Evolutionary conservation across 2,888 invertebrate species (phyloP).

Genomic region (Drosophila yooni): DNA sequence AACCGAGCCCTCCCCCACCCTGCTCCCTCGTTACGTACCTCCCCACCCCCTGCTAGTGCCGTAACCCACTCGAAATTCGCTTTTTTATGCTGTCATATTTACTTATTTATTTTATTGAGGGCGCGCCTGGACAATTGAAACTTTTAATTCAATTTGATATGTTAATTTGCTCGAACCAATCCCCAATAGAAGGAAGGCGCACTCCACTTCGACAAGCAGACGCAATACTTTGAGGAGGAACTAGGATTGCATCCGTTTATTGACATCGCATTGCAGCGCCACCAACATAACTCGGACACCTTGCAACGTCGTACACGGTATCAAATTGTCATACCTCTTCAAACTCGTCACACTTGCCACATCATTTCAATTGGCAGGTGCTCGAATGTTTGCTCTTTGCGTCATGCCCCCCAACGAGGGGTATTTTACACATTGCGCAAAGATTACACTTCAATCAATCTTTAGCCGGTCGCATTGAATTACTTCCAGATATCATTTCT

Average conservation of each 20-base stretch:
- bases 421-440: neutral
- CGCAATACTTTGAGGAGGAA: neutral
- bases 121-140: conserved; percentile 63
- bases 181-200: conserved; percentile 14
- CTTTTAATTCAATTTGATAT: conserved; percentile 77
- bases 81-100: conserved; percentile 55
- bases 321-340: conserved; percentile 3
- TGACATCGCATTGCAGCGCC: neutral
- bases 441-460: neutral
- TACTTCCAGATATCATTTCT: neutral
- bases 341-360: conserved; percentile 24
- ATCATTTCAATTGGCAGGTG: neutral
- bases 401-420: neutral
- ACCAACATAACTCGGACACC: neutral
- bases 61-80: conserved; percentile 41
- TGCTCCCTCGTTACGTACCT: neutral
- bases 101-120: conserved; percentile 63
- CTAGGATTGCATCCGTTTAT: neutral
- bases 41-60: no score
- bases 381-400: neutral
- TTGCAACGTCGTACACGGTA: neutral
- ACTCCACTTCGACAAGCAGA: neutral
- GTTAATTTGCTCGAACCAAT: conserved; percentile 57
- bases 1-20: neutral
- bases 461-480: neutral